Base-by-base conservation (phyloP, 2,797 vertebrate genomes). In the Falco naumanni region DNA sequence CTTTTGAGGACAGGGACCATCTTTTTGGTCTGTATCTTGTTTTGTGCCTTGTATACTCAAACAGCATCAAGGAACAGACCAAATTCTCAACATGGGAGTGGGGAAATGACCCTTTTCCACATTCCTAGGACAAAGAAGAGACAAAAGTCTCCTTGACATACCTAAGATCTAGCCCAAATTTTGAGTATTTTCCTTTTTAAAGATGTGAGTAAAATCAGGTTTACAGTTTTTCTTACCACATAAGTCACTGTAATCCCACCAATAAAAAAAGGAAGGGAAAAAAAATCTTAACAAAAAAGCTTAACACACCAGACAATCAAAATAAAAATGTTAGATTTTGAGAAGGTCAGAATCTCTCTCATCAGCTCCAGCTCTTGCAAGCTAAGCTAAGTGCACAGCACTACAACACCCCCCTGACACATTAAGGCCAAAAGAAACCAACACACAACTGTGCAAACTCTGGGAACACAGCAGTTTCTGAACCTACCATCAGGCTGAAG, bases 381-480 rank as follows among this genome's bases (percentile, higher is more conserved):
- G 26, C 71, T 24, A 57, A 68, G 39, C 77, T 56, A 59, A 90
- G 37, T 2, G 5, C 51, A 25, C 50, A 75, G 57, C 74, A 59
- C 51, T 80, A 37, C 54, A 72, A 45, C 51, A 77, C 59, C n/a
- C 18, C 59, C 26, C 57, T 59, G 48, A 21, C 57, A 74, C 31
- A 10, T 69, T 51, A 75, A 81, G 72, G 89, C 65, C 70, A 61
- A 50, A 43, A 86, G 60, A 90, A 95, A 63, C 2, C 31, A 77
- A 39, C 6, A 56, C 60, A 41, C 5, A 9, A 47, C 59, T 3
- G 3, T 54, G 47, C 0, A 0, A 75, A 20, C 71, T 54, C 75
- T 54, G 26, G 53, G 37, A 94, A 80, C 0, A 1, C 54, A 84
- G 75, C 41, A 77, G 57, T 68, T 87, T 70, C 66, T 60, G 51